These are phyloP conservation scores for Tragelaphus strepsiceros DNA, from an alignment of 2,113 vertebrate genomes.

Conservation along the genomic window DNA sequence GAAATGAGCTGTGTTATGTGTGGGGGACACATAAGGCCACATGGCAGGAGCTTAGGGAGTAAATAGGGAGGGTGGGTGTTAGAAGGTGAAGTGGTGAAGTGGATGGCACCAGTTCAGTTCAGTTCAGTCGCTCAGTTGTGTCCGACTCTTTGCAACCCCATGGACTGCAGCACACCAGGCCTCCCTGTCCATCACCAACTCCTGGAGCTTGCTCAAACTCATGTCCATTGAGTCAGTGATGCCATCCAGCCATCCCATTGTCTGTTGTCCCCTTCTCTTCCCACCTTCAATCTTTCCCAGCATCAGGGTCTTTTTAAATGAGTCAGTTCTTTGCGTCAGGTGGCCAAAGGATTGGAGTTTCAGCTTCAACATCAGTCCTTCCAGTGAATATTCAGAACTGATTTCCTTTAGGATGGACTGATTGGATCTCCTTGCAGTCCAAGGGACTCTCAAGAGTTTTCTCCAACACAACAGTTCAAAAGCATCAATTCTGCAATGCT, in stretches of 20 bases:
- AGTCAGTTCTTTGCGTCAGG: not conserved
- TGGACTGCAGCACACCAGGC: not conserved
- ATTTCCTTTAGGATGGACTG: not conserved
- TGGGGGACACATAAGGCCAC: not conserved
- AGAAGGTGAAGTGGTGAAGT: not conserved
- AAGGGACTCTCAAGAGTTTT: not conserved
- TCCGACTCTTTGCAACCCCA: not conserved
- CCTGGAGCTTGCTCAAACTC: not conserved
- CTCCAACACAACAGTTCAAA: not conserved
- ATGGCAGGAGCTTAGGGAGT: not conserved
- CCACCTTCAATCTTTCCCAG: not conserved
- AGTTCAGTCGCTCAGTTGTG: not conserved
- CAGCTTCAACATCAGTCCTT: not conserved
- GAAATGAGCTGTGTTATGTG: not conserved
- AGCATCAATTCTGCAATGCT: rapidly evolving
- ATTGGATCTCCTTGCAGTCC: not conserved
- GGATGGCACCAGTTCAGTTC: not conserved
- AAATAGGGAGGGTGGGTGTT: not conserved
- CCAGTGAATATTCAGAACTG: not conserved
- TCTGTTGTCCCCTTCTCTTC: not conserved
- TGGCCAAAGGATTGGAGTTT: not conserved
- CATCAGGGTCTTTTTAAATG: not conserved
- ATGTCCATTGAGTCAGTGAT: not conserved
- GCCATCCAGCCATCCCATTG: not conserved
- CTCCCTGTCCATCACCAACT: not conserved